Evolutionary conservation across 2,797 vertebrate species (phyloP).

Genomic region (Peromyscus aztecus): DNA sequence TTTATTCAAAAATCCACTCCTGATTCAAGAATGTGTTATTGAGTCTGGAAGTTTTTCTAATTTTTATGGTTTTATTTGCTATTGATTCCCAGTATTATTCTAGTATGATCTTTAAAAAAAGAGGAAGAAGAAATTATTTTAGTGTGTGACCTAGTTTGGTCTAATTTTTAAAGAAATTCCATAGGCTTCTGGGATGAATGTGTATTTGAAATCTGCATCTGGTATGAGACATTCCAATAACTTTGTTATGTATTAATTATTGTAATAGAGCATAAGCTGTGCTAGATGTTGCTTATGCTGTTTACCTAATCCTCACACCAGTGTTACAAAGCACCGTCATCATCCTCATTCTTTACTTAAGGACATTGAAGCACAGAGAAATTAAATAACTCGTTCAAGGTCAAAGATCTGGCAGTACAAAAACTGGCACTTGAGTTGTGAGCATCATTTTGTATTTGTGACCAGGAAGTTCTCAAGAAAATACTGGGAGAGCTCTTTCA

Average conservation of each 20-base stretch:
- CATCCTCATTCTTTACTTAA: not conserved
- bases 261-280: not conserved
- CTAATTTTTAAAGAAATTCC: not conserved
- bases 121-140: not conserved
- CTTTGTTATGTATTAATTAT: not conserved
- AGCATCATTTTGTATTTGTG: not conserved
- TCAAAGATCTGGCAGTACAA: not conserved
- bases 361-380: not conserved
- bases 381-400: not conserved
- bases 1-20: not conserved
- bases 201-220: not conserved
- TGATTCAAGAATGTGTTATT: not conserved
- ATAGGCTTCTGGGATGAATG: not conserved
- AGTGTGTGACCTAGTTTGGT: not conserved
- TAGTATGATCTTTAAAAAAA: not conserved
- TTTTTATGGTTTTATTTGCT: not conserved
- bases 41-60: not conserved
- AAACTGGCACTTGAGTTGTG: not conserved
- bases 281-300: not conserved
- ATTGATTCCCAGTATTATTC: not conserved
- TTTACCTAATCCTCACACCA: slow-evolving; percentile 13
- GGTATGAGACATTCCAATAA: slow-evolving; percentile 5
- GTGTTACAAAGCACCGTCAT: not conserved
- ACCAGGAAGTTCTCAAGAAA: slow-evolving; percentile 33
- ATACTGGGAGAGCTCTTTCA: not conserved